Conservation (phyloP, 2,113 vertebrate species). For the Microtus richardsoni region DNA sequence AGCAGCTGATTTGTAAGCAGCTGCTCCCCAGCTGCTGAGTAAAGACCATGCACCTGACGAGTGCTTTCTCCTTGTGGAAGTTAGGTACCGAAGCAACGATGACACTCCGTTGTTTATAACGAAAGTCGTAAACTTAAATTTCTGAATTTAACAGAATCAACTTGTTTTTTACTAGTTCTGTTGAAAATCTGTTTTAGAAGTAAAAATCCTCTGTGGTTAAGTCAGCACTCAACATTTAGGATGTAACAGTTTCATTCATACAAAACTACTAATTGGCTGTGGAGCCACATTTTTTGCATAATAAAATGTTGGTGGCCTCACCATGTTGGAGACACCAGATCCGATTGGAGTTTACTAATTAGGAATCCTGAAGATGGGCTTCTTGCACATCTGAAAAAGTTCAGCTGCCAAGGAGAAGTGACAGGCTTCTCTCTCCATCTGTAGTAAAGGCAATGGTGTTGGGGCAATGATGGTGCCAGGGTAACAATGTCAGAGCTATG, state of each 20-base stretch:
- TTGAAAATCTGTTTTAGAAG: slow-evolving; percentile 59
- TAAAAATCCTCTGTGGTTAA: slow-evolving; percentile 70
- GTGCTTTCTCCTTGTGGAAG: slow-evolving; percentile 79
- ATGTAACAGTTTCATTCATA: slow-evolving; percentile 46
- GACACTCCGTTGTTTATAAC: not conserved
- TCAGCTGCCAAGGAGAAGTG: slow-evolving; percentile 61
- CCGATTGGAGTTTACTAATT: slow-evolving; percentile 67
- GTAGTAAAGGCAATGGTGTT: not conserved
- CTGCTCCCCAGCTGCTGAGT: slow-evolving; percentile 84
- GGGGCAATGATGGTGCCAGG: too few relatives aligned
- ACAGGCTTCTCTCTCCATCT: slow-evolving; percentile 64
- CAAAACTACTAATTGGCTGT: slow-evolving; percentile 68
- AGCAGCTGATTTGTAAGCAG: slow-evolving; percentile 76
- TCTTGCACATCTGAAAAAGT: slow-evolving; percentile 62
- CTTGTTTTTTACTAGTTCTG: not conserved
- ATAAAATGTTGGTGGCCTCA: slow-evolving; percentile 72
- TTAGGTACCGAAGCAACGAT: slow-evolving; percentile 66
- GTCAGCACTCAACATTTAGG: slow-evolving; percentile 57
- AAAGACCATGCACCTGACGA: slow-evolving; percentile 74
- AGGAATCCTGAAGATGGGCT: slow-evolving; percentile 13
- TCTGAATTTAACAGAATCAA: slow-evolving; percentile 38
- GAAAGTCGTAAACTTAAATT: slow-evolving; percentile 40
- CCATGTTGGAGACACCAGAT: slow-evolving; percentile 57
- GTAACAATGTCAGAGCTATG: not conserved
- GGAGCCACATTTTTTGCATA: slow-evolving; percentile 72